Conservation (phyloP, 2,113 vertebrate genomes). For the Benthochromis sp. region DNA sequence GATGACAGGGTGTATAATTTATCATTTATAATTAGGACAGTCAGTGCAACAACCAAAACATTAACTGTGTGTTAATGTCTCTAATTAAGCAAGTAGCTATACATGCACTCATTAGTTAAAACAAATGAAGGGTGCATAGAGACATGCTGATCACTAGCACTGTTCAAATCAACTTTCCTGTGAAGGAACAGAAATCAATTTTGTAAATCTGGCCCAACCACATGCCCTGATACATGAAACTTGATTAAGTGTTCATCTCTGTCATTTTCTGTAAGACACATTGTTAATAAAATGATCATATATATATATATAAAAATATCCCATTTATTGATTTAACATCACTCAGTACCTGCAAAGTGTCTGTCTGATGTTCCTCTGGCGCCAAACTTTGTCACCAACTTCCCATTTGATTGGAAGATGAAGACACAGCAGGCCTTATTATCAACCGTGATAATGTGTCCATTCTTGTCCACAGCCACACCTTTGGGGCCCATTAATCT, state of each 20-base stretch:
- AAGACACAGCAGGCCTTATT: constrained; percentile 98
- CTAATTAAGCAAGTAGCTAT: neutral
- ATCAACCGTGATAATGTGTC: constrained; percentile 93
- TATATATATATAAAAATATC: neutral
- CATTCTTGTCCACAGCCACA: constrained; percentile 89
- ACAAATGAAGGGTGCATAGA: neutral
- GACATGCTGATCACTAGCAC: neutral
- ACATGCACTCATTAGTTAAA: neutral
- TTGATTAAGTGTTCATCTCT: neutral
- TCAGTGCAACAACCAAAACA: neutral
- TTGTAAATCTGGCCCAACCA: constrained; percentile 48
- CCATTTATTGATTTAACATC: neutral
- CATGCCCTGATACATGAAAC: neutral
- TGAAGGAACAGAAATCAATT: neutral
- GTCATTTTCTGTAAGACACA: neutral
- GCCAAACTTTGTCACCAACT: constrained; percentile 90
- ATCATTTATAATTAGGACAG: neutral
- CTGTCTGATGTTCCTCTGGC: constrained; percentile 85
- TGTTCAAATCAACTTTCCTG: neutral
- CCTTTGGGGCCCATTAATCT: constrained; percentile 94
- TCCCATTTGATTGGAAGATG: constrained; percentile 94
- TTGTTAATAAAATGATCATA: neutral
- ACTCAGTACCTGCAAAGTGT: constrained; percentile 83
- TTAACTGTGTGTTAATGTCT: neutral
- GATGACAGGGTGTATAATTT: neutral